Percentiles rank a stretch among this genome's conserved stretches.
These are phyloP conservation scores for Boulengeromyrus knoepffleri DNA, from an alignment of 2,113 vertebrate genomes.

Conservation along the genomic window DNA sequence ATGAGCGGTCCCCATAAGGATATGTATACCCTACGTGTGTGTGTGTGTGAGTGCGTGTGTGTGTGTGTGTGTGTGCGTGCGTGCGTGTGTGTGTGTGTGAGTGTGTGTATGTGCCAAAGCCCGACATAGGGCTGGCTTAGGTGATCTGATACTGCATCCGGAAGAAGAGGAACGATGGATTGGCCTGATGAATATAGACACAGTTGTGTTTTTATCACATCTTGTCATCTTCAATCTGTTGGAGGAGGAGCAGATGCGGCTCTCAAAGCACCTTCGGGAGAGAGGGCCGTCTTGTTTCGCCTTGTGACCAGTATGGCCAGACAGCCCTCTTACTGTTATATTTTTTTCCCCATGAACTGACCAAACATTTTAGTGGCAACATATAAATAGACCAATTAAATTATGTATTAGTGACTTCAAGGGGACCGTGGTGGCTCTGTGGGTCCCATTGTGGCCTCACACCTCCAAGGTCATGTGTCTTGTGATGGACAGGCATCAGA, in stretches of 20 bases:
- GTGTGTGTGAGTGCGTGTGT: too few relatives aligned
- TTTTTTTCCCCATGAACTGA: background rate
- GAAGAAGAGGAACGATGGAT: background rate
- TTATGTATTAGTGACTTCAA: background rate
- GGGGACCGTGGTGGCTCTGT: background rate
- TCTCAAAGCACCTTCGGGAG: background rate
- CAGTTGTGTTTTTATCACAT: background rate
- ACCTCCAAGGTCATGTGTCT: background rate
- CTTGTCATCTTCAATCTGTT: slow-evolving; percentile 1
- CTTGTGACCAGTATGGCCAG: background rate
- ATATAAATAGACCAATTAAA: background rate
- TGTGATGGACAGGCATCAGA: background rate
- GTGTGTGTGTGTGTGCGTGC: too few relatives aligned
- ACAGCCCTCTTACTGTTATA: background rate
- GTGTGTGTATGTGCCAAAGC: background rate
- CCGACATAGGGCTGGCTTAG: background rate
- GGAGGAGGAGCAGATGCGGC: background rate
- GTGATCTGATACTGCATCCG: background rate
- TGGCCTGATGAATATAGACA: background rate
- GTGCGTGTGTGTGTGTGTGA: too few relatives aligned
- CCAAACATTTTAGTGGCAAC: background rate
- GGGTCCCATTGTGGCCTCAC: background rate
- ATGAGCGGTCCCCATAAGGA: too few relatives aligned
- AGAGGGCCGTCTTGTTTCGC: background rate
- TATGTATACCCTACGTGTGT: too few relatives aligned